A percentile compares a stretch with the other conserved stretches of the same genome.
phyloP scores from a whole-genome alignment of 2,113 vertebrate species.

The Gallinago undulata region DNA sequence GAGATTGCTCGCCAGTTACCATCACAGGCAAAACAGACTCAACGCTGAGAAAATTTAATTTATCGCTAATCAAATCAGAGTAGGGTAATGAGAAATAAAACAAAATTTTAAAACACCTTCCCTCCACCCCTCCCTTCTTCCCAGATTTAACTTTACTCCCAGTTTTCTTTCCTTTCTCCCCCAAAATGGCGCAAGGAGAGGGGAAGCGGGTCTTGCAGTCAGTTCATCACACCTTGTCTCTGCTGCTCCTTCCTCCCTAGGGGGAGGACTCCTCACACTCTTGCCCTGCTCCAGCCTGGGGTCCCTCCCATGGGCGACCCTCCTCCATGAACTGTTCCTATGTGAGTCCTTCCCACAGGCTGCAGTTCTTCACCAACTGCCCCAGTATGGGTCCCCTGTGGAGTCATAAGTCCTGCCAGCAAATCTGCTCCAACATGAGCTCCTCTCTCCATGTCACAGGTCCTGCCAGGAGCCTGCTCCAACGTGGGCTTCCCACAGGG shows the following conservation, averaged over 20 bases:
- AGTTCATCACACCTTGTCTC: not conserved
- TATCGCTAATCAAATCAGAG: not conserved
- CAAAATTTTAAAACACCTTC: not conserved
- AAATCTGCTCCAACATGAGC: not conserved
- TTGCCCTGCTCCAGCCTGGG: not conserved
- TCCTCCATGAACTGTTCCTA: not conserved
- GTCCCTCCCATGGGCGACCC: not conserved
- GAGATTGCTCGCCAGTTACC: not conserved
- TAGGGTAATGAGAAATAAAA: not conserved
- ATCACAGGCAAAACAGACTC: not conserved
- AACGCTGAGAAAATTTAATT: not conserved
- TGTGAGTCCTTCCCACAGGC: not conserved
- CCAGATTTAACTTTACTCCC: not conserved
- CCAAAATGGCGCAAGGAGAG: not conserved
- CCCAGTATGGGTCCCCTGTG: not conserved
- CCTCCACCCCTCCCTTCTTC: not conserved
- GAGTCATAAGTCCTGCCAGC: not conserved
- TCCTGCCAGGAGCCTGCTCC: not conserved
- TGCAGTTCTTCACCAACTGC: not conserved
- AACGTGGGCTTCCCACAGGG: too few species aligned
- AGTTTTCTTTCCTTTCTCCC: not conserved
- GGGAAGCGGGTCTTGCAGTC: not conserved
- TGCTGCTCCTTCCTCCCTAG: not conserved
- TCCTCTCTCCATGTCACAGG: too few species aligned
- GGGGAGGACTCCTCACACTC: not conserved